phyloP scores from a whole-genome alignment of 2,113 vertebrate genomes.

The Gavia stellata region DNA sequence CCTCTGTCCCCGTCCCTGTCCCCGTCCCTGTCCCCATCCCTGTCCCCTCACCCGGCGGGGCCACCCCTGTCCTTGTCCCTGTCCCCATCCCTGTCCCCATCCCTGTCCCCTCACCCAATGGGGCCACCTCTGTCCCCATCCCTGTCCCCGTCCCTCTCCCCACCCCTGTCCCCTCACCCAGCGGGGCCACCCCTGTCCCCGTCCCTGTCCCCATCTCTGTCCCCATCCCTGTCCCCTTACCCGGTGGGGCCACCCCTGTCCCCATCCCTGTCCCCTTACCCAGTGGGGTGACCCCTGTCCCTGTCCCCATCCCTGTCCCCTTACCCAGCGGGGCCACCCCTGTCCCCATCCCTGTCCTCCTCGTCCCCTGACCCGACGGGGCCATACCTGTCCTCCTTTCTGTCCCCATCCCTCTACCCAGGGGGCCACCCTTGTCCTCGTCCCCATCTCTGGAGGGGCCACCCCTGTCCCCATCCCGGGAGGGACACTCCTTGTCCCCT shows the following conservation, averaged over 20 bases:
- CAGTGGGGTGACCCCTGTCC: too few species aligned
- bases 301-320: not conserved
- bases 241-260: not conserved
- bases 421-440: not conserved
- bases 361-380: not conserved
- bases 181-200: too few species aligned
- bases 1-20: not conserved
- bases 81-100: not conserved
- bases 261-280: not conserved
- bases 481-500: not conserved
- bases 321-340: not conserved
- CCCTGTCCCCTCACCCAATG: too few species aligned
- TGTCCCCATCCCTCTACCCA: too few species aligned
- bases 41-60: too few species aligned
- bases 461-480: not conserved
- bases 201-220: too few species aligned
- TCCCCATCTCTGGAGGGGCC: not conserved
- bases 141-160: not conserved
- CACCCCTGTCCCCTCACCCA: not conserved
- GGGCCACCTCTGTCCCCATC: not conserved
- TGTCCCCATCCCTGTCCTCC: not conserved
- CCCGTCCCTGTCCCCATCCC: not conserved
- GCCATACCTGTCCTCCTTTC: not conserved
- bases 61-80: not conserved
- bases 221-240: not conserved